Conservation (phyloP, 2,888 invertebrate genomes). For the Plebejus melissa region DNA sequence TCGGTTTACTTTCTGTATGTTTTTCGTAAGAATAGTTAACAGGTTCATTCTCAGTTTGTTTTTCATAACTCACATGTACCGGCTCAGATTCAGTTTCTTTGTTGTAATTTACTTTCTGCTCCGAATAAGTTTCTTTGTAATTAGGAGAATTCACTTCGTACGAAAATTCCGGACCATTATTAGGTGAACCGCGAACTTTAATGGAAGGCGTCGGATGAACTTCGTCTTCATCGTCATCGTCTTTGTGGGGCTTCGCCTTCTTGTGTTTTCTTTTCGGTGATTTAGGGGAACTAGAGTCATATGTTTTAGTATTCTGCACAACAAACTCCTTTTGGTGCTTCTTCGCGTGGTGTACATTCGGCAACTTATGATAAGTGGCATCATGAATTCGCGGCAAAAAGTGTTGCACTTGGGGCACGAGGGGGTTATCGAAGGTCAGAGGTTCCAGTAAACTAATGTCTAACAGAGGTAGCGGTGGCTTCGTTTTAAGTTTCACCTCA, state of each 20-base stretch:
- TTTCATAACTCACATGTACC: slow-evolving; percentile 54
- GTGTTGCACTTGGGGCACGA: slow-evolving; percentile 73
- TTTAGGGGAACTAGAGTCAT: slow-evolving; percentile 49
- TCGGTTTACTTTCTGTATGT: slow-evolving; percentile 49
- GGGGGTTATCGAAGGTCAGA: slow-evolving; percentile 64
- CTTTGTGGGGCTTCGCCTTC: slow-evolving; percentile 43
- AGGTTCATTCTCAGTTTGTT: slow-evolving; percentile 52
- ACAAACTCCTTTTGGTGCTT: slow-evolving; percentile 55
- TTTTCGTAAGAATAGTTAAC: slow-evolving; percentile 60
- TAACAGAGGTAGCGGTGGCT: slow-evolving; percentile 58
- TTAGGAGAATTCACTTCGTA: slow-evolving; percentile 66
- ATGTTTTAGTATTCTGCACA: slow-evolving; percentile 54
- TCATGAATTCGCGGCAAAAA: slow-evolving; percentile 62
- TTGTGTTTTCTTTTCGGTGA: slow-evolving; percentile 43
- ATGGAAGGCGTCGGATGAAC: slow-evolving; percentile 47
- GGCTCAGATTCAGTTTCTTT: slow-evolving; percentile 61
- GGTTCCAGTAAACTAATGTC: slow-evolving; percentile 67
- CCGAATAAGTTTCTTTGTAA: slow-evolving; percentile 62
- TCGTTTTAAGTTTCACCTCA: slow-evolving; percentile 55
- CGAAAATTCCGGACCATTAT: slow-evolving; percentile 56
- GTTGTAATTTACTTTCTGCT: slow-evolving; percentile 62
- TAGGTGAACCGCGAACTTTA: slow-evolving; percentile 46
- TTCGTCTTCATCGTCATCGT: slow-evolving; percentile 47
- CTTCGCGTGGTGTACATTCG: slow-evolving; percentile 47
- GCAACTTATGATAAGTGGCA: slow-evolving; percentile 58